Conservation (phyloP, 1,140 invertebrate genomes). For the Danaus plexippus region DNA sequence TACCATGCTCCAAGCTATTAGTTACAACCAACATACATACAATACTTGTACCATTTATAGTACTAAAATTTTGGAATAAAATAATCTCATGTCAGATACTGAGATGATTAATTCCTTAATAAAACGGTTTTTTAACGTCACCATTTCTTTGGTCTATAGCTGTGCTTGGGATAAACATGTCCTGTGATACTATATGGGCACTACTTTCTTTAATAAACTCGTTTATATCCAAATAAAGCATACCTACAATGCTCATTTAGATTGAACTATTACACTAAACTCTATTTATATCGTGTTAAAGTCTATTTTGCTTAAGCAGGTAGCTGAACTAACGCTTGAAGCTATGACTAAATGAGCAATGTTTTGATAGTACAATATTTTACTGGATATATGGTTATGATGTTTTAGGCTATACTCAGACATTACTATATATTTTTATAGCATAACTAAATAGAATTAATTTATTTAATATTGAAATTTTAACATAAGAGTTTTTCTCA, state of each 20-base stretch:
- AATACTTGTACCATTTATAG: constrained; percentile 26
- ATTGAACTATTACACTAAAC: neutral
- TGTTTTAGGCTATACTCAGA: too few relatives aligned
- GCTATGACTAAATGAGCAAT: constrained; percentile 20
- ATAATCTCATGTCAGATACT: constrained; percentile 54
- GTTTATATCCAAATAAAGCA: constrained; percentile 18
- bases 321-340: constrained; percentile 8
- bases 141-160: too few relatives aligned
- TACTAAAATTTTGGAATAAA: constrained; percentile 36
- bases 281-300: constrained; percentile 5
- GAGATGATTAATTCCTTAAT: constrained; percentile 30
- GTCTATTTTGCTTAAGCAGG: constrained; percentile 6
- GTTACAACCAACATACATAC: constrained; percentile 53
- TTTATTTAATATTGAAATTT: too few relatives aligned
- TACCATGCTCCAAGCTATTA: constrained; percentile 63
- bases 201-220: neutral
- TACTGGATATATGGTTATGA: too few relatives aligned
- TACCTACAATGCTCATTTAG: constrained; percentile 25
- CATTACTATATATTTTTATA: too few relatives aligned
- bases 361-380: constrained; percentile 7
- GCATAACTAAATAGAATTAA: too few relatives aligned
- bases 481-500: too few relatives aligned
- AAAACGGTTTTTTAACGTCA: neutral
- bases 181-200: too few relatives aligned
- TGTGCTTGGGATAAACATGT: too few relatives aligned